Evolutionary conservation across 2,113 vertebrate species (phyloP), one percentile per base, ranked within the genome.

Genomic region (Pandion haliaetus): DNA sequence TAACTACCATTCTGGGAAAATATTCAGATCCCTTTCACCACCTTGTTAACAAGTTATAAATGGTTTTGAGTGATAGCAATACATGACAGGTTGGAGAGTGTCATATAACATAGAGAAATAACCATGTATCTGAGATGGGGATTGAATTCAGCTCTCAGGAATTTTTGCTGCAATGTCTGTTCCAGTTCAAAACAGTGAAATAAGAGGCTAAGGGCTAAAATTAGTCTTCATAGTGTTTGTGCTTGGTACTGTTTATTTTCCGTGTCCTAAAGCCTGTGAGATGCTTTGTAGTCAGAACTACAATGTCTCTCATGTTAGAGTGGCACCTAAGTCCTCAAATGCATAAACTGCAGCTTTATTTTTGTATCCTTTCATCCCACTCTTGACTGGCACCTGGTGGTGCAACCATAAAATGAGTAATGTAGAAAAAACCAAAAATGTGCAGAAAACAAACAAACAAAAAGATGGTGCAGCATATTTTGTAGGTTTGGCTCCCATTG

Each of bases 11-110:
- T 89, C 78, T 63, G 74, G 50, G 59, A 77, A 45, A 74, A 80
- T 77, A 58, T 74, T 88, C 84, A 85, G 9, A 24, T 95, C 40
- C n/a, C 45, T 88, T 69, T 96, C 83, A 70, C 34, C 76, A 90
- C 86, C 81, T 91, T 96, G 76, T 88, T 97, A 94, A 94, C 66
- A 90, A 78, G 76, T 66, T 91, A 71, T 59, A 77, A 95, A 61
- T 61, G 61, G 61, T 86, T 88, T 85, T 95, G 88, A 89, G 71
- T 74, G 78, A 77, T 50, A 65, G 34, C 16, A 78, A 76, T 84
- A 91, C 73, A 81, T 90, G 93, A 86, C 90, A 95, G 84, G 61
- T 92, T 91, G 67, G 59, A 79, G 62, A 79, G 80, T 83, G 36
- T 94, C 82, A 24, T 58, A 18, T 85, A 90, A 85, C 70, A 72